Evolutionary conservation across 2,888 invertebrate genomes (phyloP), one percentile per base, ranked within the genome.

Genomic region (Macrosoma leucophasiata): DNA sequence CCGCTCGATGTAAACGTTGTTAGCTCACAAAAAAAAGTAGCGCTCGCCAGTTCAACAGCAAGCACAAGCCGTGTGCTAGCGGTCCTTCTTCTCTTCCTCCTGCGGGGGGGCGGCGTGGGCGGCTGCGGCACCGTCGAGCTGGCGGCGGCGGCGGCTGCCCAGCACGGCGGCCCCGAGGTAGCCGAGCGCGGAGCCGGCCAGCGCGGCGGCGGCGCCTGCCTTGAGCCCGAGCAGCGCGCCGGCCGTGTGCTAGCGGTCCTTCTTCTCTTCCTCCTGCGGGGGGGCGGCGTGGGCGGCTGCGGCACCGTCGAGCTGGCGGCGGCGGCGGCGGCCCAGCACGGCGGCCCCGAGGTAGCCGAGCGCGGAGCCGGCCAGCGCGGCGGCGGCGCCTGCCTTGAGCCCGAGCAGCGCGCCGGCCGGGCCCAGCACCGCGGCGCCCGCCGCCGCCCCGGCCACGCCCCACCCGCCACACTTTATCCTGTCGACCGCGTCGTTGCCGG

Each of bases 361-460:
- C 49, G 62, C 48, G 22, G 68, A 64, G 42, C 73, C 72, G 6
- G 68, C 70, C 9, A 67, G 58, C 19, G 63, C 59, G 3, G 64
- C 67, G 18, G 64, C 62, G 21, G 67, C 71, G 27, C 68, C 73
- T 33, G 61, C 71, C 55, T 75, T 69, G 39, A 61, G 69, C 28
- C 76, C 76, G 45, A 64, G 54, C 35, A 50, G 33, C 31, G 72
- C 52, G 15, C 78, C 76, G 41, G 64, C 53, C 3, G 77, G 77
- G 0, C 75, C 76, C 7, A 63, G 73, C 43, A 54, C 41, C 49
- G 63, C 50, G 43, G 69, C 70, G 23, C 76, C 76, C 36, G 50
- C 46, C 41, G 50, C 51, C 34, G 72, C 75, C 13, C 74, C 72
- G 11, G 63, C 58, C 37, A 43, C 55, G 18, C 65, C 55, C 47